A percentile compares a stretch with the other conserved stretches of the same genome.
Evolutionary conservation across 2,113 vertebrate species (phyloP).

Genomic region (Microcebus griseorufus): DNA sequence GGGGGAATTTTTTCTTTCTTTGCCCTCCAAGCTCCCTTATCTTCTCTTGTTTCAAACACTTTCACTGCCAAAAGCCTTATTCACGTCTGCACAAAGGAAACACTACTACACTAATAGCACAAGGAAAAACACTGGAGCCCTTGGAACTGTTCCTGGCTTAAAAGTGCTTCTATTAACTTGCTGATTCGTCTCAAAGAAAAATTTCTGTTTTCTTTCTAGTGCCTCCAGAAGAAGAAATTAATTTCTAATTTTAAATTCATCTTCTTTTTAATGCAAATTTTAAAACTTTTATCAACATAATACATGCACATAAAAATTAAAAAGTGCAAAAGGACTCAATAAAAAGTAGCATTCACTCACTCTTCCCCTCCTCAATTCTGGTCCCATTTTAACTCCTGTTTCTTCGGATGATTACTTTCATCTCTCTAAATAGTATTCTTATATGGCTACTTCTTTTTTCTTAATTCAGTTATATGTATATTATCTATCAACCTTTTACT

Average conservation of each 20-base stretch:
- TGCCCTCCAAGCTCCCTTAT: constrained; percentile 10
- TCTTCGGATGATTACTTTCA: background rate
- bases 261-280: constrained; percentile 30
- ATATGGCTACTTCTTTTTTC: background rate
- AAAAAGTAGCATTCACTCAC: background rate
- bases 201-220: constrained; percentile 28
- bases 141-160: background rate
- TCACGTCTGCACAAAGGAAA: background rate
- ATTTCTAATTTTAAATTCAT: constrained; percentile 56
- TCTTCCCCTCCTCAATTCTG: background rate
- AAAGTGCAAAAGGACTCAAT: background rate
- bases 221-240: constrained; percentile 54
- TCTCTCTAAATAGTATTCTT: background rate
- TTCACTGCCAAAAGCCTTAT: constrained; percentile 4
- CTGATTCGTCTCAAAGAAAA: background rate
- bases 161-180: background rate
- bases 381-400: background rate
- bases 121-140: background rate
- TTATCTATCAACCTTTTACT: background rate
- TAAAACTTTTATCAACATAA: constrained; percentile 43
- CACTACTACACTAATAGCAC: fast-evolving
- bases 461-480: background rate
- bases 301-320: background rate
- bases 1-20: background rate
- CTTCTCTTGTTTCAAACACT: background rate